Percentiles rank a stretch among this genome's conserved stretches.
phyloP scores from a whole-genome alignment of 1,140 invertebrate species.

The Varroa destructor region DNA sequence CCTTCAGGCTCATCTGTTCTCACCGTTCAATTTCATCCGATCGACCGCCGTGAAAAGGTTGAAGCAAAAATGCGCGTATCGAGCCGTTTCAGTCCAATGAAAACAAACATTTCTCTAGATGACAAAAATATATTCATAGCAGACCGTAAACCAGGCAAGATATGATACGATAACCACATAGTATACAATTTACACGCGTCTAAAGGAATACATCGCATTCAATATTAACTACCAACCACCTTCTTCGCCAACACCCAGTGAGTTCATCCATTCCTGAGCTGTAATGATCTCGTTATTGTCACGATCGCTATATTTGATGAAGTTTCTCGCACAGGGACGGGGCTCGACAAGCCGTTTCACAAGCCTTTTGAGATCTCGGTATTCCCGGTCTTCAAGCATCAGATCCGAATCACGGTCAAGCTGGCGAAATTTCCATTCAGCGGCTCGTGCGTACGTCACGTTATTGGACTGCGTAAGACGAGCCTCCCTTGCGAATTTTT shows the following conservation, averaged over 20 bases:
- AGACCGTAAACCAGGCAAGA: too few relatives aligned
- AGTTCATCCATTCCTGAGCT: constrained; percentile 61
- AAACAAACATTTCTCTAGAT: too few relatives aligned
- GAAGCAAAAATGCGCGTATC: too few relatives aligned
- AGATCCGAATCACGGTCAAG: constrained; percentile 63
- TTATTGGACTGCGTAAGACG: constrained; percentile 30
- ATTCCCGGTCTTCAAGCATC: constrained; percentile 60
- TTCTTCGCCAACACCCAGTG: constrained; percentile 49
- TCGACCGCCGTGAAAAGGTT: too few relatives aligned
- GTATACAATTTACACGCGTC: too few relatives aligned
- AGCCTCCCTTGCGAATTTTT: constrained; percentile 5
- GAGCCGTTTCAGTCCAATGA: too few relatives aligned
- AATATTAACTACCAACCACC: too few relatives aligned
- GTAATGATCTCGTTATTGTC: constrained; percentile 61
- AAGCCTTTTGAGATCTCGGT: constrained; percentile 58
- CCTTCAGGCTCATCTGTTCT: too few relatives aligned
- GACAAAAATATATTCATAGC: too few relatives aligned
- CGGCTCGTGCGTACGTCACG: constrained; percentile 29
- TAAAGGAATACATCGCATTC: too few relatives aligned
- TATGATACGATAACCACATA: too few relatives aligned
- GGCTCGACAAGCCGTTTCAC: constrained; percentile 73
- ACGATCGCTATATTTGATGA: constrained; percentile 67
- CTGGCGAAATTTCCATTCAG: constrained; percentile 73
- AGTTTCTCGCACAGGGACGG: constrained; percentile 70
- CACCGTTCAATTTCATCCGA: too few relatives aligned